These are phyloP conservation scores for Halocynthia roretzi DNA, from an alignment of 23 tunicate genomes.

Conservation along the genomic window DNA sequence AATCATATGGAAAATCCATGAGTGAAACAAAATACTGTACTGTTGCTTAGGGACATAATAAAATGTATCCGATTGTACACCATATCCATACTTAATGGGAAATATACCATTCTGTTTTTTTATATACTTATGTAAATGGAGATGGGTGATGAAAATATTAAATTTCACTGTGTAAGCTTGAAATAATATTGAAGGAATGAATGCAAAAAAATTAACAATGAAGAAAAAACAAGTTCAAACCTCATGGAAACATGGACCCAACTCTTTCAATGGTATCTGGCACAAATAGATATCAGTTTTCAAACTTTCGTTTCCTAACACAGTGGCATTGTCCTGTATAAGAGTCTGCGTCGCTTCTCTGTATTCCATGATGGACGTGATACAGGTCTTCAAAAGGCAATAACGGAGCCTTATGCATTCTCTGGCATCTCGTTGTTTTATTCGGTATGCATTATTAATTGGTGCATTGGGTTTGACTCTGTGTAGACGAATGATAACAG, in stretches of 20 bases:
- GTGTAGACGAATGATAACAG: neutral
- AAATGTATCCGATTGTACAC: too few relatives aligned
- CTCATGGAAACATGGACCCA: conserved; percentile 16
- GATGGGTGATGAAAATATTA: too few relatives aligned
- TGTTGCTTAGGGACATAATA: too few relatives aligned
- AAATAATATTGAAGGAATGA: too few relatives aligned
- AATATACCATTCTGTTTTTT: too few relatives aligned
- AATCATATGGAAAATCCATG: neutral
- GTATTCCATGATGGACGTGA: neutral
- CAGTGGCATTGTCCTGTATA: too few relatives aligned
- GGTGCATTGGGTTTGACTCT: conserved; percentile 8
- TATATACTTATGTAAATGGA: too few relatives aligned
- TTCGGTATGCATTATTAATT: conserved; percentile 1
- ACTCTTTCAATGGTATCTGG: conserved; percentile 12
- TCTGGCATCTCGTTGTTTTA: neutral
- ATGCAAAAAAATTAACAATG: neutral
- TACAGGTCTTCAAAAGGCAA: neutral
- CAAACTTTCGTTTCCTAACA: too few relatives aligned
- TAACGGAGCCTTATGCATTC: conserved; percentile 8
- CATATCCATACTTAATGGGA: too few relatives aligned
- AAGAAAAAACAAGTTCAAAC: neutral
- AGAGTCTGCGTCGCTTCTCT: neutral
- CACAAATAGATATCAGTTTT: neutral
- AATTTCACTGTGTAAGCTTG: too few relatives aligned
- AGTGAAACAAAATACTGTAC: too few relatives aligned